Conservation (phyloP, 2,113 vertebrate species). For the Gymnobelideus leadbeateri region DNA sequence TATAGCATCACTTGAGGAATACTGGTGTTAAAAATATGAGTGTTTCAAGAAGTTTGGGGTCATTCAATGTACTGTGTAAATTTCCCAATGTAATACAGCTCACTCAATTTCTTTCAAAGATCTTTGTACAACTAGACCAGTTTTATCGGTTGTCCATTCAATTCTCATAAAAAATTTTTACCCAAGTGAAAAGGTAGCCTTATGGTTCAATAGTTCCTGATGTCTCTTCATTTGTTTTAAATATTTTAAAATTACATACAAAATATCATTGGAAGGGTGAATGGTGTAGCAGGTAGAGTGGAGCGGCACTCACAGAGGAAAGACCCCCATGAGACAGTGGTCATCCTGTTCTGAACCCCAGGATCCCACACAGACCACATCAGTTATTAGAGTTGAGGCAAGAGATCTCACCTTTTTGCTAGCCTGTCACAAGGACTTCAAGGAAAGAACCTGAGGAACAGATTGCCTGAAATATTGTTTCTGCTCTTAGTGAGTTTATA, state of each 20-base stretch:
- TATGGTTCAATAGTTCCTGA: background rate
- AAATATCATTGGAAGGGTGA: background rate
- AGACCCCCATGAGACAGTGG: background rate
- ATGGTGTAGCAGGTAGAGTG: background rate
- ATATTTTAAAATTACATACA: background rate
- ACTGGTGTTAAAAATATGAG: background rate
- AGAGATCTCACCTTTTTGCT: background rate
- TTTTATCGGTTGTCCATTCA: background rate
- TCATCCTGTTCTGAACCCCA: background rate
- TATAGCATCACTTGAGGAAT: background rate
- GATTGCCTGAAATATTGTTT: background rate
- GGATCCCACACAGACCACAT: too few species aligned
- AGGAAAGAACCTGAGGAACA: background rate
- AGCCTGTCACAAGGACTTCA: background rate
- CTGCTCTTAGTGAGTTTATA: background rate
- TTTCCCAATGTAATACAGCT: background rate
- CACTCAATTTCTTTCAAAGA: background rate
- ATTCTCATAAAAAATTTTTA: background rate
- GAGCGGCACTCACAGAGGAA: background rate
- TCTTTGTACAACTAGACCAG: background rate
- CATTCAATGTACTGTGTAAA: background rate
- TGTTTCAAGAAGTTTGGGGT: background rate
- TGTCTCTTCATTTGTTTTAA: background rate
- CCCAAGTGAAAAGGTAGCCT: background rate
- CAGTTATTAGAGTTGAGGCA: background rate